Evolutionary conservation across 1,140 invertebrate species (phyloP), one percentile per base, ranked within the genome.

Genomic region (Drosophila nasuta): DNA sequence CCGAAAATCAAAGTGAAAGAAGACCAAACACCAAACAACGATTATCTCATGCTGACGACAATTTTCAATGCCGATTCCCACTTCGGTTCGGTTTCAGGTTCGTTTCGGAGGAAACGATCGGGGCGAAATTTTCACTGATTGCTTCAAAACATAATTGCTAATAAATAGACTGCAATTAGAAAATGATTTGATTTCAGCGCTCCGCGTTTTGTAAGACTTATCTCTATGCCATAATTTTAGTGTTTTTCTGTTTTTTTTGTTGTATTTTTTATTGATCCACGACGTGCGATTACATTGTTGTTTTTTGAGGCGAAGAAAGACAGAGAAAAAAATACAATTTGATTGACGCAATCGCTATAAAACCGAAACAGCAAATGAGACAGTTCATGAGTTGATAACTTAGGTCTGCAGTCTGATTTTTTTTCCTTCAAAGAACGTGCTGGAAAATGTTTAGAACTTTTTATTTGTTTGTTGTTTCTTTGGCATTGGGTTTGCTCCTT

Each of bases 1-100:
- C 7, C 35, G 41, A 65, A 60, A 72, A 88, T 82, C 80, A 75
- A 75, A 83, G 83, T 83, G 83, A 89, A 89, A 89, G 85, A 89
- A 79, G 62, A 49, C 25, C 41, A 46, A 46, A 54, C 20, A 25
- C 20, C 20, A 25, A 25, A 25, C 20, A 4, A 4, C 74, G 80
- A 88, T 88, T 88, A 88, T 77, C 74, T 72, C 85, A 81, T 71
- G 28, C 49, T 25, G 15, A 64, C 60, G 25, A 64, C 35, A 54
- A 30, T 43, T 30, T 38, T 11, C n/a, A 4, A 35, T 10, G 10
- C 41, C 63, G 51, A 20, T 30, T 58, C 64, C 41, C 28, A 8
- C 33, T 57, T 64, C 43, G 41, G 52, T 63, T 48, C 28, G 51
- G n/a, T 25, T 25, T 25, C 20, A 25, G 20, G 20, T 25, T 25